Evolutionary conservation across 2,797 vertebrate species (phyloP).

Genomic region (Silurus aristotelis): DNA sequence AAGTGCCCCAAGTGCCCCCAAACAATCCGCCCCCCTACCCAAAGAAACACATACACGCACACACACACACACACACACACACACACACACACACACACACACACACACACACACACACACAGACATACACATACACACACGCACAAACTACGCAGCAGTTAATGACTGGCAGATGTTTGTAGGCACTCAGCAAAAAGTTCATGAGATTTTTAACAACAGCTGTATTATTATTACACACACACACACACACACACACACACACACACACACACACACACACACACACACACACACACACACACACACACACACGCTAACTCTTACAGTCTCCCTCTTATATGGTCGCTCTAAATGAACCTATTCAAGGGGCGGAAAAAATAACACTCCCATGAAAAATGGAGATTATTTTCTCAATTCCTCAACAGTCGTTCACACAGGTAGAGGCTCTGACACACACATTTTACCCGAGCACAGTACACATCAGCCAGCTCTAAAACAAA

Average conservation of each 20-base stretch:
- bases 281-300: constrained; percentile 43
- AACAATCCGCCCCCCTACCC: too few relatives aligned
- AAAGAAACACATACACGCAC: not conserved
- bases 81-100: constrained; percentile 18
- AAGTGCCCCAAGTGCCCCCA: too few relatives aligned
- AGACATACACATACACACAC: constrained; percentile 21
- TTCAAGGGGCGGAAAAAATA: constrained; percentile 43
- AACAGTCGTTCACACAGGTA: constrained; percentile 53
- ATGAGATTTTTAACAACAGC: constrained; percentile 64
- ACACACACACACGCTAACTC: constrained; percentile 33
- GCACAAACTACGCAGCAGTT: constrained; percentile 35
- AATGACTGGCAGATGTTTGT: constrained; percentile 77
- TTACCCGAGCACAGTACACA: not conserved
- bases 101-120: constrained; percentile 17
- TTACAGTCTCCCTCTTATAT: constrained; percentile 41
- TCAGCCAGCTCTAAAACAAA: not conserved
- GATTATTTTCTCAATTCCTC: constrained; percentile 51
- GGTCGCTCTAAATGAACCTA: constrained; percentile 53
- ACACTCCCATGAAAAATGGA: constrained; percentile 42
- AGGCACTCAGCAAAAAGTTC: constrained; percentile 53
- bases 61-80: constrained; percentile 22
- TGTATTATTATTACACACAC: constrained; percentile 47
- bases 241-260: constrained; percentile 36
- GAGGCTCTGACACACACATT: constrained; percentile 35
- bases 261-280: constrained; percentile 25